A percentile compares a stretch with the other conserved stretches of the same genome.
Evolutionary conservation across 2,888 invertebrate species (phyloP).

Genomic region (Tolmerus cingulatus): DNA sequence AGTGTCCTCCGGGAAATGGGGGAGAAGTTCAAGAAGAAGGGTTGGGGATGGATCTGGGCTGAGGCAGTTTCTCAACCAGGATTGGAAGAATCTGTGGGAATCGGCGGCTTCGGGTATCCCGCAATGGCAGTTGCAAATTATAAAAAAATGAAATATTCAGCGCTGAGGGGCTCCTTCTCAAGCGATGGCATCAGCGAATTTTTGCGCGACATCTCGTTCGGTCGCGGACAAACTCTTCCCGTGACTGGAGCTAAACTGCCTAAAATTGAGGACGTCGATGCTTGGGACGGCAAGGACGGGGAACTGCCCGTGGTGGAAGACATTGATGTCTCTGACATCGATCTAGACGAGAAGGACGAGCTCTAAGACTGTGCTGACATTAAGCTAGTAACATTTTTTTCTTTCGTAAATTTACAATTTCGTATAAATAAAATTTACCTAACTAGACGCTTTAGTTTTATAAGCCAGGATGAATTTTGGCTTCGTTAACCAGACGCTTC

Average conservation of each 20-base stretch:
- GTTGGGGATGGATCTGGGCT: constrained; percentile 98
- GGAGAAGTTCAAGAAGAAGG: constrained; percentile 91
- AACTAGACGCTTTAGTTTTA: background rate
- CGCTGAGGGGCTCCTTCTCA: constrained; percentile 92
- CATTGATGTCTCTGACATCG: constrained; percentile 89
- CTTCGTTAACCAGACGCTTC: background rate
- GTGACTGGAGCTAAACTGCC: constrained; percentile 85
- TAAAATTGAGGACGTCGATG: constrained; percentile 69
- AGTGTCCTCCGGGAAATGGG: constrained; percentile 75
- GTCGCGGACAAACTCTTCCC: constrained; percentile 90
- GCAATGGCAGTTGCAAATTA: constrained; percentile 97
- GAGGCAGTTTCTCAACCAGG: constrained; percentile 87
- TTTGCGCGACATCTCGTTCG: constrained; percentile 89
- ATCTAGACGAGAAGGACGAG: constrained; percentile 82
- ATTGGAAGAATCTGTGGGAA: constrained; percentile 88
- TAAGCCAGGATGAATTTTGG: background rate
- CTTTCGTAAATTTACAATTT: background rate
- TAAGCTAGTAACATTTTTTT: background rate
- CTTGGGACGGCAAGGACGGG: constrained; percentile 97
- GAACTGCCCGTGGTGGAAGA: constrained; percentile 80
- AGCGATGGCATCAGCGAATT: constrained; percentile 96
- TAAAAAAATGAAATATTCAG: constrained; percentile 96
- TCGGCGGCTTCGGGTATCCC: constrained; percentile 98
- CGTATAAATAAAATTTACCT: background rate
- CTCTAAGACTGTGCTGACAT: constrained; percentile 56